These are phyloP conservation scores for Zosterops japonicus DNA, from an alignment of 2,113 vertebrate species.

Conservation along the genomic window DNA sequence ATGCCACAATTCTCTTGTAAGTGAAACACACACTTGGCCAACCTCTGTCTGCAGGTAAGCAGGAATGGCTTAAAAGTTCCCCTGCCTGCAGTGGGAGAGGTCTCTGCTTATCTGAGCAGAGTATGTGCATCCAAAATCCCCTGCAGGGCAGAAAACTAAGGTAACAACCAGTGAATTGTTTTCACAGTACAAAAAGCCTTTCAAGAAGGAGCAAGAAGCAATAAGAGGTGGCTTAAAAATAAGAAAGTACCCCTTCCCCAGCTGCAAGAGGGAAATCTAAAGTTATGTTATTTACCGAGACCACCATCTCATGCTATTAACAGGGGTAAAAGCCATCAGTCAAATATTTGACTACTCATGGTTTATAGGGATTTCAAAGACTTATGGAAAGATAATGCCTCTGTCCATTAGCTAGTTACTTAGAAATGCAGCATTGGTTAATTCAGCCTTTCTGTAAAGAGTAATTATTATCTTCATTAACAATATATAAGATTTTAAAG, in stretches of 20 bases:
- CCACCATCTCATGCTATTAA: conserved; percentile 32
- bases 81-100: background rate
- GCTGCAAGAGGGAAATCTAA: conserved; percentile 5
- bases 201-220: conserved; percentile 10
- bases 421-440: conserved; percentile 51
- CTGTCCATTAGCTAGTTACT: conserved; percentile 63
- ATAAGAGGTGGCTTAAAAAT: conserved; percentile 11
- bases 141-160: conserved; percentile 12
- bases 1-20: background rate
- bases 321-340: conserved; percentile 52
- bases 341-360: conserved; percentile 28
- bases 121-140: background rate
- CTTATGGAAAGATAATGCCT: conserved; percentile 48
- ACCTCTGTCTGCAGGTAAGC: background rate
- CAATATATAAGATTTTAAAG: conserved; percentile 65
- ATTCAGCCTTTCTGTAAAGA: conserved; percentile 55
- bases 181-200: conserved; percentile 38
- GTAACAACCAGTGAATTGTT: conserved; percentile 50
- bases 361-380: conserved; percentile 53
- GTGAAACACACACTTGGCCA: background rate
- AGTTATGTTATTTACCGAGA: conserved; percentile 41
- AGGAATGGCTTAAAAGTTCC: background rate
- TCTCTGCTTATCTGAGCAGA: conserved; percentile 17
- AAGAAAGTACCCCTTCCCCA: background rate
- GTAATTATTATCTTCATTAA: conserved; percentile 70